phyloP scores from a whole-genome alignment of 2,113 vertebrate species.

The Ovis aries region ARS-UI_Ramb_v3.0 NC_056061.1:22538001-22538500 shows the following conservation, averaged over 20 bases:
- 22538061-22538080: background rate
- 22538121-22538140: background rate
- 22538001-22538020: background rate
- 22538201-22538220: background rate
- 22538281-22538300: background rate
- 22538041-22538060: background rate
- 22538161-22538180: background rate
- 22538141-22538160: background rate
- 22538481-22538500: background rate
- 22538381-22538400: background rate
- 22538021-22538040: background rate
- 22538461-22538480: background rate
- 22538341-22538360: background rate
- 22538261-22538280: background rate
- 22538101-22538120: background rate
- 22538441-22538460: background rate
- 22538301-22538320: background rate
- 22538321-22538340: background rate
- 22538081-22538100: background rate
- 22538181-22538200: background rate
- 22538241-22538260: background rate
- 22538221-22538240: background rate
- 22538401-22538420: background rate
- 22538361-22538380: background rate
- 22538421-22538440: background rate